Percentiles rank a stretch among this genome's conserved stretches.
Conservation (phyloP, 2,113 vertebrate species). For the Morphnarchus princeps region DNA sequence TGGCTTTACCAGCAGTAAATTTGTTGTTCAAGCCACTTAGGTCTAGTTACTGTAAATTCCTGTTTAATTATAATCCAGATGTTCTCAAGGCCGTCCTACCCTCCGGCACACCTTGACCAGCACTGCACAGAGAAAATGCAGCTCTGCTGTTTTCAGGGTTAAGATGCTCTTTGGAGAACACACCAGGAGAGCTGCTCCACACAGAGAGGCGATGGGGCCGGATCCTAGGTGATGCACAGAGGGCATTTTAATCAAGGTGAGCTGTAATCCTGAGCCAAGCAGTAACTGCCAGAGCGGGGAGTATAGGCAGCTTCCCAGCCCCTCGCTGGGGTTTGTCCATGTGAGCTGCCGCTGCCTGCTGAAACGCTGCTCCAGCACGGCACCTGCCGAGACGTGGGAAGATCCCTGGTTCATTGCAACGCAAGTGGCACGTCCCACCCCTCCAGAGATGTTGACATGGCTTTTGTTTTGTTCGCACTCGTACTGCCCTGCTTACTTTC, state of each 20-base stretch:
- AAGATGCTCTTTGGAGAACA: neutral
- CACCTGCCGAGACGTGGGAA: rapidly evolving
- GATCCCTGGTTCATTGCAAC: rapidly evolving
- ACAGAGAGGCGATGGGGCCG: rapidly evolving
- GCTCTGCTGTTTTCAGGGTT: neutral
- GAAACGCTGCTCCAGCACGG: rapidly evolving
- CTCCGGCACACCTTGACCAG: neutral
- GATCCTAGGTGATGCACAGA: neutral
- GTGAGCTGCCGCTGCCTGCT: neutral
- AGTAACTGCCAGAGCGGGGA: neutral
- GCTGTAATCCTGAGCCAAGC: neutral
- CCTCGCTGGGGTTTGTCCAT: rapidly evolving
- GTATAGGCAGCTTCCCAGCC: neutral
- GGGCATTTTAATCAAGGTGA: neutral
- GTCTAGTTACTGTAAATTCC: constrained; percentile 12
- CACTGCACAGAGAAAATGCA: neutral
- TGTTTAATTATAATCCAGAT: constrained; percentile 2
- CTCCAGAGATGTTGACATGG: rapidly evolving
- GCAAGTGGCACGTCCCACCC: neutral
- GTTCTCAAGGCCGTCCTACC: neutral
- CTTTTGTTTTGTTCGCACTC: neutral
- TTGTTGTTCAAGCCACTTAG: constrained; percentile 10
- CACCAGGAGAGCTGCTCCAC: neutral
- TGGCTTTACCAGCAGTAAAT: constrained; percentile 18
- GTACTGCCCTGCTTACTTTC: neutral